Evolutionary conservation across 2,113 vertebrate species (phyloP).

Genomic region (Rattus norvegicus): GRCr8 NC_086028.1:91844001-91844500

Average conservation of each 20-base stretch:
- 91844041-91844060: background rate
- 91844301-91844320: background rate
- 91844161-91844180: conserved; percentile 11
- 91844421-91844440: too few species aligned
- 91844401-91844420: too few species aligned
- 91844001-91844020: background rate
- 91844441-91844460: too few species aligned
- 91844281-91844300: background rate
- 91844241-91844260: background rate
- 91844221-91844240: background rate
- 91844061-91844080: background rate
- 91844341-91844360: too few species aligned
- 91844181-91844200: background rate
- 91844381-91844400: too few species aligned
- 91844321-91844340: too few species aligned
- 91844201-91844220: background rate
- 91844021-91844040: background rate
- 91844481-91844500: too few species aligned
- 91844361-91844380: too few species aligned
- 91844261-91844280: background rate
- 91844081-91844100: background rate
- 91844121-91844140: background rate
- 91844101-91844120: background rate
- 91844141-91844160: background rate
- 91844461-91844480: too few species aligned